Evolutionary conservation across 2,797 vertebrate genomes (phyloP).

Genomic region (Acrocephalus scirpaceus): DNA sequence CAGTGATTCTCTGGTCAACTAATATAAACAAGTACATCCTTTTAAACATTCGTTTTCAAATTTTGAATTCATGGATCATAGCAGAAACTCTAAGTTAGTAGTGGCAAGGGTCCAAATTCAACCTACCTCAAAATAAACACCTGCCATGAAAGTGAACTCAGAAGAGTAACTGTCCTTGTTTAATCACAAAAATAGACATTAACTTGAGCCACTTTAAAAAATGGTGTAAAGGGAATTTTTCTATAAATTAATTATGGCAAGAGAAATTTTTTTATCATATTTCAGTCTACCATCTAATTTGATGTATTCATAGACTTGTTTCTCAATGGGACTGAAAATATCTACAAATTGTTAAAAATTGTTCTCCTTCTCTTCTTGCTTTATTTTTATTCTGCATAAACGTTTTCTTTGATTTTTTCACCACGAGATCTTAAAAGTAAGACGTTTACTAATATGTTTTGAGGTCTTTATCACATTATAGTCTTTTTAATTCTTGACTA

Average conservation of each 20-base stretch:
- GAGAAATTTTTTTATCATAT: neutral
- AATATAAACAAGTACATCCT: neutral
- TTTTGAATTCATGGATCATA: neutral
- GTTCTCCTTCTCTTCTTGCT: neutral
- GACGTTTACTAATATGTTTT: neutral
- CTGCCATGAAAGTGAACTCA: neutral
- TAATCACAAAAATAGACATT: neutral
- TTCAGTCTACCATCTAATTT: neutral
- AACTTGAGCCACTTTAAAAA: neutral
- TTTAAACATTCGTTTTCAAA: neutral
- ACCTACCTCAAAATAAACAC: neutral
- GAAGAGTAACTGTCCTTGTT: neutral
- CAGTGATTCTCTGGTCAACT: neutral
- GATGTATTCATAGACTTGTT: neutral
- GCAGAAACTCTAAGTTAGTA: neutral
- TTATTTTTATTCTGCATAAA: neutral
- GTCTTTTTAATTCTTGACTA: neutral
- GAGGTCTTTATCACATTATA: neutral
- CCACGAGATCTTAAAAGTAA: neutral
- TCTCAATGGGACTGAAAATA: neutral
- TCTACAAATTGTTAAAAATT: neutral
- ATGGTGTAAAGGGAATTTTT: neutral
- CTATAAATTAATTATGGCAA: neutral
- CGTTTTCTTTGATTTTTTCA: neutral
- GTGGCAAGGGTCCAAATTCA: neutral